Evolutionary conservation across 2,797 vertebrate species (phyloP), one percentile per base, ranked within the genome.

Genomic region (Rhynchonycteris naso): DNA sequence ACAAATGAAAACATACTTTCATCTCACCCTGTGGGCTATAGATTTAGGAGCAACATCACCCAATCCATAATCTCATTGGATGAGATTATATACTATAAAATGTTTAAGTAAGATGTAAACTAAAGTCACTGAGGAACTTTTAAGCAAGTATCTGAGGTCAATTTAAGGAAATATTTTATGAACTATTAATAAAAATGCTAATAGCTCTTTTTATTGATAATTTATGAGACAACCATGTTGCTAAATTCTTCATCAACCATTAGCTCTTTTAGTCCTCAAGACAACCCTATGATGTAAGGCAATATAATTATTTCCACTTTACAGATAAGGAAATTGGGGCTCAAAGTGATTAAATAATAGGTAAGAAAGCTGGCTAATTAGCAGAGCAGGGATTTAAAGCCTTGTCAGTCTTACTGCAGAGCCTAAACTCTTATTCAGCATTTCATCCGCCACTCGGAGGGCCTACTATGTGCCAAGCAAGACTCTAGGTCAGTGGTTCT

Each of bases 301-400:
- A 86, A 74, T 59, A 79, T 59, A 80, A 79, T 65, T 61, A 61
- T 74, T 69, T 43, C 80, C 58, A 80, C 85, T 85, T 59, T 85
- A 93, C 6, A 88, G 30, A 81, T 59, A 81, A 75, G 69, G 74
- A 91, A 87, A 88, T 35, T 82, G 83, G 93, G 59, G 59, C 16
- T 79, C 58, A 26, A 66, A 30, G 54, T 69, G 33, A 82, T 78
- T 78, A 82, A 89, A 43, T 85, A 85, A 93, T 22, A 85, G 26
- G 13, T 68, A 61, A 86, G 65, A 86, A 58, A 80, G n/a, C 66
- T 80, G 19, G 9, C 65, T 94, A 72, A 78, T 38, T 72, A 90
- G 56, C 21, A 66, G 19, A 92, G 78, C 7, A 74, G 82, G 52
- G 19, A 81, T 58, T 38, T 74, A 80, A 74, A 59, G 59, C 68